These are phyloP conservation scores for Euspilapteryx auroguttella DNA, from an alignment of 2,888 invertebrate species.

Conservation along the genomic window DNA sequence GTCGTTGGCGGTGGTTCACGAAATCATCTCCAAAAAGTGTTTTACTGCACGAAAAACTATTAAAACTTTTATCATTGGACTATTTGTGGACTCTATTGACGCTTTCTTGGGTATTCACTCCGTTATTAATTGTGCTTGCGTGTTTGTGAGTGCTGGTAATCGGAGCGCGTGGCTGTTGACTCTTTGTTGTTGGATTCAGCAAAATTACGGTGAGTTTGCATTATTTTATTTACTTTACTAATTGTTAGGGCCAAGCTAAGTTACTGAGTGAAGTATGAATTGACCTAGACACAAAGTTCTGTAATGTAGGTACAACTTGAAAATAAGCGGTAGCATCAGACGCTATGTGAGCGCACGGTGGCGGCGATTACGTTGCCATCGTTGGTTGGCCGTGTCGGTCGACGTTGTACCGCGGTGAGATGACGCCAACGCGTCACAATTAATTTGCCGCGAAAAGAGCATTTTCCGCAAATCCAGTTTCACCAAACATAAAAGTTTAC, in stretches of 20 bases:
- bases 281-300: constrained; percentile 6
- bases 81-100: constrained; percentile 31
- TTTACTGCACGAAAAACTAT: constrained; percentile 40
- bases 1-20: constrained; percentile 55
- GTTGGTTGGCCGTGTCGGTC: no score
- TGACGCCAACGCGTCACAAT: constrained; percentile 44
- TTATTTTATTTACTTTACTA: constrained; percentile 7
- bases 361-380: no score
- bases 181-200: constrained; percentile 59
- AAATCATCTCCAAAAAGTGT: constrained; percentile 45
- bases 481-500: no score
- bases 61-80: constrained; percentile 37
- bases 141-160: constrained; percentile 55
- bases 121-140: constrained; percentile 44
- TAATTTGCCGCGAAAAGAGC: constrained; percentile 22
- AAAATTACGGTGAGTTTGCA: constrained; percentile 47
- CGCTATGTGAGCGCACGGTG: constrained; percentile 25
- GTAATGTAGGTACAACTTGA: constrained; percentile 12
- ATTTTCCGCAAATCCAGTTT: no score
- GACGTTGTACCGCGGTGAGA: constrained; percentile 33
- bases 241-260: constrained; percentile 6
- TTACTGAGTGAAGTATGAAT: constrained; percentile 11
- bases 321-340: constrained; percentile 35
- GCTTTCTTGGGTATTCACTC: constrained; percentile 31
- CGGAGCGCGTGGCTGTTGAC: constrained; percentile 60